Evolutionary conservation across 2,113 vertebrate genomes (phyloP).

Genomic region (Litocranius walleri): DNA sequence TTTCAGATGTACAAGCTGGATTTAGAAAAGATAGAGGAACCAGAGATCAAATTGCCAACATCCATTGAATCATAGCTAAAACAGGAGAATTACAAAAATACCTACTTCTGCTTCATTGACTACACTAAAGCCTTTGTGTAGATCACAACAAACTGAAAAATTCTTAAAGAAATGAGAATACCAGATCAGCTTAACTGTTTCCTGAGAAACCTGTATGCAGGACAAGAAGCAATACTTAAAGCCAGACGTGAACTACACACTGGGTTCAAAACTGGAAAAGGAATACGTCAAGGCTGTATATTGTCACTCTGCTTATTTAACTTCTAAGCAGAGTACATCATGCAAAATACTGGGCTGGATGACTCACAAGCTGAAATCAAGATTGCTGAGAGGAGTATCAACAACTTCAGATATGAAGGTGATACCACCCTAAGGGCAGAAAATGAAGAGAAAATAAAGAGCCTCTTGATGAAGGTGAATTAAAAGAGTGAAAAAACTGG

Average conservation of each 20-base stretch:
- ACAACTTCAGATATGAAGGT: neutral
- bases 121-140: neutral
- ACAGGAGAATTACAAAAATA: neutral
- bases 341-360: neutral
- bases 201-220: neutral
- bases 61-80: neutral
- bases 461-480: neutral
- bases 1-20: neutral
- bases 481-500: neutral
- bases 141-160: neutral
- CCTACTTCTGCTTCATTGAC: neutral
- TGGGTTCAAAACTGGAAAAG: neutral
- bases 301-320: neutral
- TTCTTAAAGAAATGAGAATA: neutral
- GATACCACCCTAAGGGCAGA: neutral
- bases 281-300: neutral
- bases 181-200: neutral
- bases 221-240: neutral
- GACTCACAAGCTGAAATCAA: neutral
- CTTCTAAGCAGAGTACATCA: neutral
- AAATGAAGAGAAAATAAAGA: neutral
- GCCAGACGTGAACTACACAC: neutral
- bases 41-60: neutral
- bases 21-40: neutral
- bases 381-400: neutral